Evolutionary conservation across 1,140 invertebrate species (phyloP).

Genomic region (Triops longicaudatus): DNA sequence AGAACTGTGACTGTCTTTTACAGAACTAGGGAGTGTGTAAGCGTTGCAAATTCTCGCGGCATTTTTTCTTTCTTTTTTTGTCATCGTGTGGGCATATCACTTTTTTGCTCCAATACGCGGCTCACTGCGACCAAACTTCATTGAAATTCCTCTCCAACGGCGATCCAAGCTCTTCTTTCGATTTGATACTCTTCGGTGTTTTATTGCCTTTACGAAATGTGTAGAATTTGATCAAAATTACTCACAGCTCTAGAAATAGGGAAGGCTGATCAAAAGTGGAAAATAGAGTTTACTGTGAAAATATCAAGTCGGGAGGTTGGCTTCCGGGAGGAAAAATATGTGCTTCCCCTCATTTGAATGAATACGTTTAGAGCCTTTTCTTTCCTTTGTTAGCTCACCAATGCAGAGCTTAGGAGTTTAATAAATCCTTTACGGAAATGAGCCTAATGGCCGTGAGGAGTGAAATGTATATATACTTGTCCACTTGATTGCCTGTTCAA

Average conservation of each 20-base stretch:
- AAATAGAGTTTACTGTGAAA: neutral
- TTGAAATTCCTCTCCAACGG: no score
- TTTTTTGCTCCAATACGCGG: neutral
- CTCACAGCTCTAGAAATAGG: no score
- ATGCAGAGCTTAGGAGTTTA: neutral
- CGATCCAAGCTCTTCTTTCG: no score
- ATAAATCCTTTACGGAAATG: neutral
- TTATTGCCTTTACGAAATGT: no score
- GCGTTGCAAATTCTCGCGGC: neutral
- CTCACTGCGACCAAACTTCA: no score
- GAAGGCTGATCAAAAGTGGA: no score
- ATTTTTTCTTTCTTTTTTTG: neutral
- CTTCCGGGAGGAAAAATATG: slow-evolving; percentile 4
- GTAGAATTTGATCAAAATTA: no score
- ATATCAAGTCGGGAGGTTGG: neutral
- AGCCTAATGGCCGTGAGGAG: neutral
- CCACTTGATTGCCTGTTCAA: neutral
- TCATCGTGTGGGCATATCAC: neutral
- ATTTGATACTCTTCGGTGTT: no score
- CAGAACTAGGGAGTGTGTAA: neutral
- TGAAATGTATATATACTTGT: neutral
- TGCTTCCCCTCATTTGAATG: neutral
- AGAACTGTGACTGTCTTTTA: neutral
- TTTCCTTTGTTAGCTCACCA: neutral
- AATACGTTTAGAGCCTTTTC: neutral